phyloP scores from a whole-genome alignment of 2,113 vertebrate species.

The Nycticryphes semicollaris region DNA sequence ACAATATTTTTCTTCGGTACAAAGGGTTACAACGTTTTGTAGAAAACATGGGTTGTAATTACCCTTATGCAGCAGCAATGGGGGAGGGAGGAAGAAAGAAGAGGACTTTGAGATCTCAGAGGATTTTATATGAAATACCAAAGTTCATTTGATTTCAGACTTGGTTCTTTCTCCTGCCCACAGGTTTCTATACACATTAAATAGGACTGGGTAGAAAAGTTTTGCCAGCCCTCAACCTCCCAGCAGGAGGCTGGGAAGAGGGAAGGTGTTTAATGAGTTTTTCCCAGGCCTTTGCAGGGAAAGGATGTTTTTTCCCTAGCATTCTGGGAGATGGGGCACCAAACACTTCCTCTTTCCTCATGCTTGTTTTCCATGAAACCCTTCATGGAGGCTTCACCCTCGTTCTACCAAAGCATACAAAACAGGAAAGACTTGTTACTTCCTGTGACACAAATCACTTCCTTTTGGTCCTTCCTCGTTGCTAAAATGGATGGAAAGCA shows the following conservation, averaged over 20 bases:
- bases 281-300: background rate
- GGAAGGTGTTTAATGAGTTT: background rate
- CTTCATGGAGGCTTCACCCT: background rate
- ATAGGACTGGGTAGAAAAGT: background rate
- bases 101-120: background rate
- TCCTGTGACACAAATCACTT: background rate
- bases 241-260: background rate
- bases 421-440: background rate
- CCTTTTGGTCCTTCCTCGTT: background rate
- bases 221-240: background rate
- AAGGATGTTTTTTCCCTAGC: background rate
- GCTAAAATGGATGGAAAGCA: background rate
- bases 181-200: background rate
- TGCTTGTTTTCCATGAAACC: background rate
- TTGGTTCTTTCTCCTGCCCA: background rate
- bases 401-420: background rate
- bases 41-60: background rate
- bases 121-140: background rate
- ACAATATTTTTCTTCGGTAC: constrained; percentile 15
- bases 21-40: background rate
- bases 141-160: background rate
- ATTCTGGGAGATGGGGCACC: background rate
- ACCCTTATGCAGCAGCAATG: background rate
- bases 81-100: background rate
- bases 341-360: background rate